Evolutionary conservation across 2,888 invertebrate species (phyloP), one percentile per base, ranked within the genome.

Genomic region (Thereva nobilitata): DNA sequence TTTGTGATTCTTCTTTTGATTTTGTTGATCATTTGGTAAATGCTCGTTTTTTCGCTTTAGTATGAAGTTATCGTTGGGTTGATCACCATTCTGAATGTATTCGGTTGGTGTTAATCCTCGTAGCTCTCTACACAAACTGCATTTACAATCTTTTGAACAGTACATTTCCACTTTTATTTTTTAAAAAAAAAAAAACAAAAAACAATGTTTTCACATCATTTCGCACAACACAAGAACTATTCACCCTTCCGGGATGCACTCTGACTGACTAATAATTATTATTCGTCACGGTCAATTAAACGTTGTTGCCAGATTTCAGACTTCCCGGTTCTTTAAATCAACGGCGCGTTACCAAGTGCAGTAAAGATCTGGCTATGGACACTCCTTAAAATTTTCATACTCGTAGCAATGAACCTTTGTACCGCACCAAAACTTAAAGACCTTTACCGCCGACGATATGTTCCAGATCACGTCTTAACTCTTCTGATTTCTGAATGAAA

Each of bases 111-210:
- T 77, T 85, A 87, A 73, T 4, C 86, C 86, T 74, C 85, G 86
- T 74, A 91, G 80, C 78, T 91, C 90, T 72, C 89, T 86, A 79
- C 91, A 91, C 76, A 91, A 83, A 76, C 88, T 86, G 81, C 91
- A 91, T 74, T 84, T 84, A 80, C 91, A 91, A 74, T 89, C 86
- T 83, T 87, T 85, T 75, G 85, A 84, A 82, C 89, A 89, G 83
- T 85, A 86, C 88, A 88, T 42, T 42, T 42, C n/a, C 42, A 4
- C n/a, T 42, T 42, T 42, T 42, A 23, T 35, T 34, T 50, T 6
- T 3, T 50, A 8, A 50, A 8, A 47, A 5, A 10, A 4, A 47
- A 10, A 34, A 47, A 5, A 10, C 47, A 47, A 10, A 34, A 6
- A 23, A 50, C 23, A 50, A 7, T 50, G 23, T 50, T 23, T 50